phyloP scores from a whole-genome alignment of 2,888 invertebrate genomes.

The Brachyptera putata region DNA sequence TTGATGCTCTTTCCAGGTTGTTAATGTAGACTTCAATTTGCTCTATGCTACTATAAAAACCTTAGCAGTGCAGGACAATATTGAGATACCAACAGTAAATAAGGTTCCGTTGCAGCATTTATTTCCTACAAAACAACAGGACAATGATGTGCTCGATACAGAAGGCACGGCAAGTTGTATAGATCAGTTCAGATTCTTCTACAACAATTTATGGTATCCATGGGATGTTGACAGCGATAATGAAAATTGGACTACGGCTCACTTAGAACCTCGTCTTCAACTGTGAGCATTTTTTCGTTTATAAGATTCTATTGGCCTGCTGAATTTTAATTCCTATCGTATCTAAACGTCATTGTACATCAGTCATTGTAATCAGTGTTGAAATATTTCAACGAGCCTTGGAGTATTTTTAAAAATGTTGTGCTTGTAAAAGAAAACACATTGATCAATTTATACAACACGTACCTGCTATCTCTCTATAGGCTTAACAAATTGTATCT shows the following conservation, averaged over 20 bases:
- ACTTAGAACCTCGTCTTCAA: constrained; percentile 52
- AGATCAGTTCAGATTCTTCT: constrained; percentile 63
- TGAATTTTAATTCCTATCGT: not conserved
- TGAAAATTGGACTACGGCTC: constrained; percentile 53
- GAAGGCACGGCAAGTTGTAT: constrained; percentile 59
- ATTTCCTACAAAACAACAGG: constrained; percentile 62
- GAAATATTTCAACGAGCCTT: not conserved
- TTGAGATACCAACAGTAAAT: constrained; percentile 56
- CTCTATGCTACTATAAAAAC: constrained; percentile 57
- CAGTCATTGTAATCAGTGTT: not conserved
- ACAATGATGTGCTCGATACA: constrained; percentile 53
- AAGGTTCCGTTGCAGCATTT: constrained; percentile 58
- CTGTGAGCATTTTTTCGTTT: constrained; percentile 42
- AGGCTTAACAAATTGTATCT: no score
- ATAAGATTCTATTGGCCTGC: not conserved
- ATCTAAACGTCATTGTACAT: not conserved
- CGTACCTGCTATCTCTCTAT: no score
- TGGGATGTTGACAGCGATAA: constrained; percentile 63
- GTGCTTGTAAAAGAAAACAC: no score
- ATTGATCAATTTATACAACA: no score
- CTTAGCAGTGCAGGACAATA: constrained; percentile 59
- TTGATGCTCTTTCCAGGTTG: not conserved
- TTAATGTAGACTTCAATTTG: constrained; percentile 51
- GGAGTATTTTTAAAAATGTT: no score
- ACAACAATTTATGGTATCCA: constrained; percentile 62